Evolutionary conservation across 2,797 vertebrate genomes (phyloP).

Genomic region (Glyptemys insculpta): DNA sequence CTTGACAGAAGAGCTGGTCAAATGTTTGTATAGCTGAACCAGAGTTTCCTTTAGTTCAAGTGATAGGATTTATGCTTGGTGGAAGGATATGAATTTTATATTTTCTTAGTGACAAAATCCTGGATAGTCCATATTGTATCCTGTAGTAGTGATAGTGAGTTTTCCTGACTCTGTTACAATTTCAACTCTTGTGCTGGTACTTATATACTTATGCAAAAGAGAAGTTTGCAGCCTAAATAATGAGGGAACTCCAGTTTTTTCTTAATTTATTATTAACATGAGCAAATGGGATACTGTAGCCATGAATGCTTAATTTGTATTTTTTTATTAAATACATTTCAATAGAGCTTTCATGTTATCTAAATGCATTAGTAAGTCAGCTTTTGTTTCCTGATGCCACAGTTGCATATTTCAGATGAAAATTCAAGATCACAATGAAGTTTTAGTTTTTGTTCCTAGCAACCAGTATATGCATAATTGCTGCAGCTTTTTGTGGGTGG

Average conservation of each 20-base stretch:
- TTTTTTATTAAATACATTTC: slow-evolving; percentile 30
- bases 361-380: background rate
- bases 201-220: background rate
- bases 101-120: background rate
- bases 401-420: background rate
- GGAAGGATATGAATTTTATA: background rate
- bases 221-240: background rate
- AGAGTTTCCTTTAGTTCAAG: background rate
- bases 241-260: background rate
- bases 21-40: background rate
- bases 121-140: background rate
- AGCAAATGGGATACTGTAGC: background rate
- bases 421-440: background rate
- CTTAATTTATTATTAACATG: slow-evolving; percentile 29
- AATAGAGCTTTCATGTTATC: background rate
- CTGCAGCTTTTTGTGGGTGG: background rate
- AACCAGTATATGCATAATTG: background rate
- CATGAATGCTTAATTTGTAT: slow-evolving; percentile 9
- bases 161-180: background rate
- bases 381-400: background rate
- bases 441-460: background rate
- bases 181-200: background rate
- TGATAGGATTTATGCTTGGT: fast-evolving
- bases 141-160: background rate
- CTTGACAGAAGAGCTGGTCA: background rate